Evolutionary conservation across 92 coral and sea anemone genomes (phyloP).

Genomic region (Epizoanthus stellaris): DNA sequence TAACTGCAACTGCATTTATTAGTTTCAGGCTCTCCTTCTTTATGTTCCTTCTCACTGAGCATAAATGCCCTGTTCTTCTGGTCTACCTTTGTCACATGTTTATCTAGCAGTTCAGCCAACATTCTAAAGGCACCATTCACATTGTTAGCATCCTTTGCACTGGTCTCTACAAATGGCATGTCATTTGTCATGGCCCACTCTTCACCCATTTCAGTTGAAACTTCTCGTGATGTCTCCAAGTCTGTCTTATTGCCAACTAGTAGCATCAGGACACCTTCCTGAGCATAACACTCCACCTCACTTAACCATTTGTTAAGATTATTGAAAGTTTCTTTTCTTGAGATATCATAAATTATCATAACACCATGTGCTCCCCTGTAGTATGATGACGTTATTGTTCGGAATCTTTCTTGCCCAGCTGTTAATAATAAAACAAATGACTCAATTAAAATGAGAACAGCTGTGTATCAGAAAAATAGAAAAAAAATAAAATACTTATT

Average conservation of each 20-base stretch:
- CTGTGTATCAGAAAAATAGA: too few relatives aligned
- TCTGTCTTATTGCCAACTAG: constrained; percentile 99
- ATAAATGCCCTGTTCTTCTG: constrained; percentile 64
- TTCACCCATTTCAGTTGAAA: constrained; percentile 74
- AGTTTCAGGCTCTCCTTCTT: constrained; percentile 37
- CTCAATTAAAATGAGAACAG: too few relatives aligned
- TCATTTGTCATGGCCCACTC: constrained; percentile 90
- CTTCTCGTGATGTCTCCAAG: constrained; percentile 82
- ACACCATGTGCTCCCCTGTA: constrained; percentile 99
- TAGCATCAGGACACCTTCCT: constrained; percentile 80
- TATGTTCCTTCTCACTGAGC: constrained; percentile 60
- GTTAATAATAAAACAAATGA: constrained; percentile 7
- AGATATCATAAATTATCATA: constrained; percentile 91
- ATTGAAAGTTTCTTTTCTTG: constrained; percentile 83
- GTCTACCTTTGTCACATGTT: constrained; percentile 73
- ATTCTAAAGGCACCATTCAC: constrained; percentile 86
- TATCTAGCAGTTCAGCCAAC: constrained; percentile 81
- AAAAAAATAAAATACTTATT: too few relatives aligned
- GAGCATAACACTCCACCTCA: constrained; percentile 88
- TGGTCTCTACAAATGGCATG: constrained; percentile 95
- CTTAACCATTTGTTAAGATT: constrained; percentile 92
- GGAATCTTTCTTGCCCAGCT: constrained; percentile 99
- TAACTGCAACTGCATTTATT: constrained; percentile 81
- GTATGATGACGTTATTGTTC: constrained; percentile 92
- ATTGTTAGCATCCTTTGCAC: constrained; percentile 84